phyloP scores from a whole-genome alignment of 2,797 vertebrate genomes.

The Myotis pilosus region DNA sequence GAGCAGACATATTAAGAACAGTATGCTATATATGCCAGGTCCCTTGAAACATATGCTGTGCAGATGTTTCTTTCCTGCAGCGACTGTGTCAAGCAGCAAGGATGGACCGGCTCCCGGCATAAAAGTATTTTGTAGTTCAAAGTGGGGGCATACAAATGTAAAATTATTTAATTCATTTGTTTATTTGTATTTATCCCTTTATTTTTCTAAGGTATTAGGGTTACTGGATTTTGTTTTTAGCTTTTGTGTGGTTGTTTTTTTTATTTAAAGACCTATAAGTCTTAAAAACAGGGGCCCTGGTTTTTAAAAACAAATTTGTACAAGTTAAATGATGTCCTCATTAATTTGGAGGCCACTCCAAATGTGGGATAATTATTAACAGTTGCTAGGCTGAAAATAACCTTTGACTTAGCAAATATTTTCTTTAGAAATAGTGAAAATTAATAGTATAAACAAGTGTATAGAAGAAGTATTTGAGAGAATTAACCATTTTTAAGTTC shows the following conservation, averaged over 20 bases:
- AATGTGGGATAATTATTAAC: background rate
- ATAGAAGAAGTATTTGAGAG: background rate
- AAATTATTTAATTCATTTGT: background rate
- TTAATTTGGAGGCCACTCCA: background rate
- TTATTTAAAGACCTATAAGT: background rate
- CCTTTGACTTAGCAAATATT: background rate
- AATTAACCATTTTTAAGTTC: background rate
- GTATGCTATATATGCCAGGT: no score
- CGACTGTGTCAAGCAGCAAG: no score
- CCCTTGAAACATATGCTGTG: no score
- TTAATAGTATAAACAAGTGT: background rate
- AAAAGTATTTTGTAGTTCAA: background rate
- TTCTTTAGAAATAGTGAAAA: slow-evolving; percentile 42
- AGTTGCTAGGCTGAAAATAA: background rate
- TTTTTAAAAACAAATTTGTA: background rate
- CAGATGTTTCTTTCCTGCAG: no score
- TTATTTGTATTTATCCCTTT: background rate
- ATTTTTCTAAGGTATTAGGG: background rate
- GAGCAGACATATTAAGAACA: no score
- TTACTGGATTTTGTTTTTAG: background rate
- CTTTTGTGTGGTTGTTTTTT: background rate
- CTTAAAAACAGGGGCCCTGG: background rate
- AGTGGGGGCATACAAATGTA: background rate
- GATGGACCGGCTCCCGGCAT: no score
- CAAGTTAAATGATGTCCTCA: background rate